Evolutionary conservation across 2,113 vertebrate genomes (phyloP), one percentile per base, ranked within the genome.

Genomic region (Bettongia penicillata): DNA sequence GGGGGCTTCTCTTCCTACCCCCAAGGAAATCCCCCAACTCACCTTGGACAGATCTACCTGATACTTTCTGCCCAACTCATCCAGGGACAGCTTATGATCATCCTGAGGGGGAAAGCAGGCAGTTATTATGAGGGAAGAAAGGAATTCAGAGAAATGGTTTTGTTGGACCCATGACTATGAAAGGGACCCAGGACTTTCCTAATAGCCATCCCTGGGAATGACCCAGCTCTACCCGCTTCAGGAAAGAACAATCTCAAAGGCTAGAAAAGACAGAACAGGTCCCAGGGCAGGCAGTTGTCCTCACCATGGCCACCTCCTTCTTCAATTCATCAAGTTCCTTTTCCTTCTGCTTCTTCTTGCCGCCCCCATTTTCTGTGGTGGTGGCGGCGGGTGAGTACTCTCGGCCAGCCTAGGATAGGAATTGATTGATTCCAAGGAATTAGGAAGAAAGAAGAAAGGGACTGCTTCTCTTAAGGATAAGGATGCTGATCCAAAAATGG

Each of bases 231-330:
- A 19, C 68, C 68, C n/a, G 0, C 19, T 23, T 43, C 6, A 77
- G 61, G 61, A 77, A 77, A 3, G 31, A 19, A 19, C 19, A 16
- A 84, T 84, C 19, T 61, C 47, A 48, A 57, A 37, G 43, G 6
- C 12, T 84, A n/a, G 68, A 84, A 84, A 84, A 43, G 11, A 0
- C 0, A 31, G 92, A 31, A 50, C 9, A 49, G 55, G 51, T 51
- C 24, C 50, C 43, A 23, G 28, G 31, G 4, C 0, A 0, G 89
- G 0, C 3, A 8, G 37, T 28, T 90, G 48, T 2, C 53, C 99
- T 99, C 97, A 99, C 99, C 99, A 99, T 97, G 95, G 99, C 92
- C 92, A 99, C 99, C 95, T 99, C 99, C 98, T 99, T 99, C 98
- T 99, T 99, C 98, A 99, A 98, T 97, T 99, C 99, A 0, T 99